Evolutionary conservation across 2,797 vertebrate genomes (phyloP).

Genomic region (Phalloptychus januarius): DNA sequence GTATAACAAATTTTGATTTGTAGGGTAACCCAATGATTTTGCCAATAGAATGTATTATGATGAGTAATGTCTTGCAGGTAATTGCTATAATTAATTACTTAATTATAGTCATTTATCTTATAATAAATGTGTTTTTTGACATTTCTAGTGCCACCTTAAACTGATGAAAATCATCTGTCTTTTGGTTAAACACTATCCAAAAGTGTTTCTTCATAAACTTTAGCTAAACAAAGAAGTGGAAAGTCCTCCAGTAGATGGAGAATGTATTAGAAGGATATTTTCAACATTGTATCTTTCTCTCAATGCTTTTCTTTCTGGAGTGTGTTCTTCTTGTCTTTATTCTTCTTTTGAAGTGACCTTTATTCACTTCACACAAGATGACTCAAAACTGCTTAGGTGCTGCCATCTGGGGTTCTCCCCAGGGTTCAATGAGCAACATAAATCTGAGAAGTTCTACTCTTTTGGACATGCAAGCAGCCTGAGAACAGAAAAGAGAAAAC

Average conservation of each 20-base stretch:
- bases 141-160: slow-evolving; percentile 8
- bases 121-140: not conserved
- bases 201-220: not conserved
- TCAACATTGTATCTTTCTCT: not conserved
- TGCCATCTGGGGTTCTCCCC: slow-evolving; percentile 63
- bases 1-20: not conserved
- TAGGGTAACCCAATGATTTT: not conserved
- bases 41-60: not conserved
- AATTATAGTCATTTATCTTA: slow-evolving; percentile 12
- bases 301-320: not conserved
- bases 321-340: slow-evolving; percentile 5
- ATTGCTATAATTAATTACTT: slow-evolving; percentile 14
- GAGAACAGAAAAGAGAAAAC: not conserved
- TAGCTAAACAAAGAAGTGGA: slow-evolving; percentile 1
- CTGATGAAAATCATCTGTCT: slow-evolving; percentile 8
- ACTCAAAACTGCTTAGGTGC: slow-evolving; percentile 53
- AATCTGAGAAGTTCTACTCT: slow-evolving; percentile 28
- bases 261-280: not conserved
- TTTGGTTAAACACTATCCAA: not conserved
- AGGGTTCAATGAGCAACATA: slow-evolving; percentile 43
- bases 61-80: not conserved
- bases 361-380: slow-evolving; percentile 36
- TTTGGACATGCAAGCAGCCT: slow-evolving; percentile 19
- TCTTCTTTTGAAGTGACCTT: slow-evolving; percentile 47
- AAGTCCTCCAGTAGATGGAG: not conserved